Conservation (phyloP, 1,140 invertebrate genomes). For the Drosophila erecta region DNA sequence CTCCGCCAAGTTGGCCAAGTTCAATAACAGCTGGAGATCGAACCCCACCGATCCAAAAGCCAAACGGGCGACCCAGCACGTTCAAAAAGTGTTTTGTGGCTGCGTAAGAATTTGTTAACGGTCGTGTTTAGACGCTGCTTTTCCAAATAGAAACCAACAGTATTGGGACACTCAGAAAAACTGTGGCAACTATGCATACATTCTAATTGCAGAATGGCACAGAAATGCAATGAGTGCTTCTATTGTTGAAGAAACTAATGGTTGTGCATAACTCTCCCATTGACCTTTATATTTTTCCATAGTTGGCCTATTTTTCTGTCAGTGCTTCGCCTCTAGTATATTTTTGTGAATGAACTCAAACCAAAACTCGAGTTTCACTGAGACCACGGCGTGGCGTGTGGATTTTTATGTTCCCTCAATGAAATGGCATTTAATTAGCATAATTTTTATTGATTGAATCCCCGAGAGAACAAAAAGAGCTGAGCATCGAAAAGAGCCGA, state of each 20-base stretch:
- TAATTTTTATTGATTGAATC: conserved; percentile 79
- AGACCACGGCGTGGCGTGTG: conserved; percentile 70
- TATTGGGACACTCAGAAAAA: conserved; percentile 18
- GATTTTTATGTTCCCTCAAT: conserved; percentile 82
- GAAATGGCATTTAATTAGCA: conserved; percentile 82
- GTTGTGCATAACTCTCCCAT: no score
- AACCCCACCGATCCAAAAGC: conserved; percentile 7
- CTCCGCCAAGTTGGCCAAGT: conserved; percentile 69
- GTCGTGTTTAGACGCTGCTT: conserved; percentile 60
- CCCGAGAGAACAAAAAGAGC: conserved; percentile 40
- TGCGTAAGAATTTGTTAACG: conserved; percentile 80
- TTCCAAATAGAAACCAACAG: conserved; percentile 25
- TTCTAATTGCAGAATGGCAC: background rate
- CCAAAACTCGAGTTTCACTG: conserved; percentile 57
- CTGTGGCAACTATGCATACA: background rate
- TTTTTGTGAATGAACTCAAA: conserved; percentile 81
- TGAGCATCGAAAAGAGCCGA: background rate
- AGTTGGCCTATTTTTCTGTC: background rate
- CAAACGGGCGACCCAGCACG: conserved; percentile 7
- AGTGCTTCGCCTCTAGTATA: conserved; percentile 38
- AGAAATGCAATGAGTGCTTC: background rate
- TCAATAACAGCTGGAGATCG: conserved; percentile 72
- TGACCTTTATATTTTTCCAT: background rate
- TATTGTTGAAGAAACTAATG: no score
- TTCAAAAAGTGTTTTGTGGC: conserved; percentile 46